A percentile compares a stretch with the other conserved stretches of the same genome.
These are phyloP conservation scores for Thalassophryne amazonica DNA, from an alignment of 2,797 vertebrate genomes.

Conservation along the genomic window DNA sequence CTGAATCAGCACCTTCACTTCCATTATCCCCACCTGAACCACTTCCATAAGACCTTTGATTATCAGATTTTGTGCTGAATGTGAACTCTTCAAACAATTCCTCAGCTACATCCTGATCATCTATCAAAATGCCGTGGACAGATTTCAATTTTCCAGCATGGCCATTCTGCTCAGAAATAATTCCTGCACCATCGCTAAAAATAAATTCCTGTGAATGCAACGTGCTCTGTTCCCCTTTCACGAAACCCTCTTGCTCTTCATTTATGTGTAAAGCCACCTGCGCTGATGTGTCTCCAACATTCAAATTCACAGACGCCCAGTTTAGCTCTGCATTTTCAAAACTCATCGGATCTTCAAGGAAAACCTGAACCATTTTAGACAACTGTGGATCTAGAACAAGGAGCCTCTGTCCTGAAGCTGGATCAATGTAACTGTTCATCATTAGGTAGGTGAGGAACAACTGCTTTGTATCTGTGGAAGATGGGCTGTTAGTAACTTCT, in stretches of 20 bases:
- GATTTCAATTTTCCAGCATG: background rate
- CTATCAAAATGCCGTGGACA: background rate
- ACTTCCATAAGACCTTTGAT: slow-evolving; percentile 12
- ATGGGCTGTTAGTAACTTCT: slow-evolving; percentile 45
- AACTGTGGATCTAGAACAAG: slow-evolving; percentile 87
- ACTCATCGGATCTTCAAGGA: slow-evolving; percentile 49
- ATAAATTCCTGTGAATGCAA: slow-evolving; percentile 3
- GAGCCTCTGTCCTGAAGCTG: slow-evolving; percentile 85
- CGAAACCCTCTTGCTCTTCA: slow-evolving; percentile 45
- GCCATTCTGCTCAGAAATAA: slow-evolving; percentile 3
- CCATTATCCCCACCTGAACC: background rate
- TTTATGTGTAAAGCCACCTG: slow-evolving; percentile 32
- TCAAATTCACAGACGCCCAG: slow-evolving; percentile 3
- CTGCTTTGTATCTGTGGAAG: slow-evolving; percentile 78
- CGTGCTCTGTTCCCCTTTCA: slow-evolving; percentile 5
- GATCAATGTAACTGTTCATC: slow-evolving; percentile 93
- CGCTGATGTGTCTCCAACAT: slow-evolving; percentile 7
- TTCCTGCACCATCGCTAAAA: slow-evolving; percentile 4
- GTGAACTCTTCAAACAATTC: slow-evolving; percentile 8
- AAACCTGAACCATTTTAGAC: slow-evolving; percentile 67
- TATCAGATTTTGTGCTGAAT: slow-evolving; percentile 1
- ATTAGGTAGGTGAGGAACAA: slow-evolving; percentile 90
- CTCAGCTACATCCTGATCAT: slow-evolving; percentile 1
- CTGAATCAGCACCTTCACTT: background rate
- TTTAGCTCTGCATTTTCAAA: slow-evolving; percentile 13